These are phyloP conservation scores for Lepisosteus osseus DNA, from an alignment of 2,113 vertebrate species.

Conservation along the genomic window DNA sequence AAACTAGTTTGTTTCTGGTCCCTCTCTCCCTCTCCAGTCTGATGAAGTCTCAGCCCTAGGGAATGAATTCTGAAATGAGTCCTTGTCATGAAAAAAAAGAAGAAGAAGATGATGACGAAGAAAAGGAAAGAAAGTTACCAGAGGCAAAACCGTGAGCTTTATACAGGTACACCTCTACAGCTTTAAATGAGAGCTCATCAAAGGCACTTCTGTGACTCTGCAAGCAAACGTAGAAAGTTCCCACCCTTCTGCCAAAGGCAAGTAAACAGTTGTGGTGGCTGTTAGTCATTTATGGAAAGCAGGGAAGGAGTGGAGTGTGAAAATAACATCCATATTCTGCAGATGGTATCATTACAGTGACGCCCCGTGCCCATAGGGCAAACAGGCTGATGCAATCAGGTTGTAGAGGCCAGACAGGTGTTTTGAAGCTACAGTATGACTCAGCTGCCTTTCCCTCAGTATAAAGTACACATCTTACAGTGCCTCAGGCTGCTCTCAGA, in stretches of 20 bases:
- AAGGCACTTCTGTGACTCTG: neutral
- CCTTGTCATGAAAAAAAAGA: neutral
- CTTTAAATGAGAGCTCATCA: too few relatives aligned
- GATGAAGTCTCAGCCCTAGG: neutral
- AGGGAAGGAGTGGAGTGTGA: neutral
- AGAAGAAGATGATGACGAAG: neutral
- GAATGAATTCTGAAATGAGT: neutral
- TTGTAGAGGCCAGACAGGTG: neutral
- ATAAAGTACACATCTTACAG: neutral
- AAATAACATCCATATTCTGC: conserved; percentile 1
- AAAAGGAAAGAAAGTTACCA: neutral
- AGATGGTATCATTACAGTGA: conserved; percentile 4
- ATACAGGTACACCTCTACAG: neutral
- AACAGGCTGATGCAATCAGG: neutral
- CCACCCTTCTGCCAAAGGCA: neutral
- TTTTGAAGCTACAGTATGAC: conserved; percentile 1
- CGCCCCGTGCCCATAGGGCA: neutral
- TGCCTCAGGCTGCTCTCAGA: neutral
- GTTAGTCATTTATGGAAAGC: neutral
- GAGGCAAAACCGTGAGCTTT: neutral
- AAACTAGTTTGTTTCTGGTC: neutral
- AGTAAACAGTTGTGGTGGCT: conserved; percentile 4
- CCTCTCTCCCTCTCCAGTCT: neutral
- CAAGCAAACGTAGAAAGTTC: neutral
- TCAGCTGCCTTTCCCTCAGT: neutral